A percentile compares a stretch with the other conserved stretches of the same genome.
phyloP scores from a whole-genome alignment of 2,797 vertebrate species.

The Caiman crocodilus region DNA sequence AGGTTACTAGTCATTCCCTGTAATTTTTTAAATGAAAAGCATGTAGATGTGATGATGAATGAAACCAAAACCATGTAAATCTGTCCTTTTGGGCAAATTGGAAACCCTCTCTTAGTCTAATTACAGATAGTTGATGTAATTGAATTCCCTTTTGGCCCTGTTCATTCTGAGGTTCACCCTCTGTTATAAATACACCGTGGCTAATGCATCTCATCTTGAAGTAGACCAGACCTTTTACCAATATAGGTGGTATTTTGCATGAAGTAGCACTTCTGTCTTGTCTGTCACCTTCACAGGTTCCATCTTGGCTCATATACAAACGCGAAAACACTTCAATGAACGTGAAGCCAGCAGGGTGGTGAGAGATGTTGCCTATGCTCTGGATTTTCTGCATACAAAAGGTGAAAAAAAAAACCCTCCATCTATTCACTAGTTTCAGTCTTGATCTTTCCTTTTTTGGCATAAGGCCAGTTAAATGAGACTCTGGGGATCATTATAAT shows the following conservation, averaged over 20 bases:
- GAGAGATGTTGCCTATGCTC: conserved; percentile 91
- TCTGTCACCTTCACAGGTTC: conserved; percentile 83
- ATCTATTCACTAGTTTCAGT: background rate
- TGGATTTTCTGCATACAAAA: conserved; percentile 97
- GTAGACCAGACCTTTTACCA: background rate
- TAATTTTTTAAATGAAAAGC: background rate
- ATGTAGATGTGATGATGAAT: background rate
- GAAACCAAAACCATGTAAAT: background rate
- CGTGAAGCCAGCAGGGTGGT: conserved; percentile 96
- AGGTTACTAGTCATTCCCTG: background rate
- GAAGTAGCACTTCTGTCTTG: conserved; percentile 2
- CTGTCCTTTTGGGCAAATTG: background rate
- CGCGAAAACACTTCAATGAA: conserved; percentile 94
- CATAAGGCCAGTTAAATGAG: background rate
- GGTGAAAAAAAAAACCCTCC: conserved; percentile 78
- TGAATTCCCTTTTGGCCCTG: background rate
- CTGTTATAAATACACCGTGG: background rate
- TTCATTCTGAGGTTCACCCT: background rate
- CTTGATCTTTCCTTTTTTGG: background rate
- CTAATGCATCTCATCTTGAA: background rate
- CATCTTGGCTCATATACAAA: conserved; percentile 95
- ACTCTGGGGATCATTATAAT: background rate
- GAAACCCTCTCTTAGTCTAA: background rate
- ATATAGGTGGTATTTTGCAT: background rate
- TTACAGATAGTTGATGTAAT: background rate